phyloP scores from a whole-genome alignment of 2,797 vertebrate species.

The Cheirogaleus major region DNA sequence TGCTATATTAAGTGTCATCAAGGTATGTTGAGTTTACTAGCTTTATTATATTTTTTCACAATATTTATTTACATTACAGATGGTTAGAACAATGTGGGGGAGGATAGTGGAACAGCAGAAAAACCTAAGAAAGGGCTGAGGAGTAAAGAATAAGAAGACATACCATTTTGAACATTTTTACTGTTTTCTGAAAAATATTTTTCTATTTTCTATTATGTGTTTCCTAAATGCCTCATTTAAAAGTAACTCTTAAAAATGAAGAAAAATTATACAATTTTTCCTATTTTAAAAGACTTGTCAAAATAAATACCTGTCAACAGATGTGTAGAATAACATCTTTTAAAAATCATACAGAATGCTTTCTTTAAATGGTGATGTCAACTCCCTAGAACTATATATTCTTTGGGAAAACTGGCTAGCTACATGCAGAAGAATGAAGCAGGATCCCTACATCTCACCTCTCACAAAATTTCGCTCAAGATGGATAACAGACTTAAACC shows the following conservation, averaged over 20 bases:
- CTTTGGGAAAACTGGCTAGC: no score
- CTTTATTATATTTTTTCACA: not conserved
- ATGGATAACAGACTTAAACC: no score
- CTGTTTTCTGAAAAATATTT: not conserved
- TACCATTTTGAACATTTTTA: no score
- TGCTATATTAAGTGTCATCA: not conserved
- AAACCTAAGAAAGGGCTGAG: not conserved
- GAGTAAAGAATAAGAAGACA: constrained; percentile 7
- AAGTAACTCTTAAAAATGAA: constrained; percentile 63
- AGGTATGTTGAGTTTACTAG: not conserved
- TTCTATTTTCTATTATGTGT: not conserved
- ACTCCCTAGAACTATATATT: not conserved
- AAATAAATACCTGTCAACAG: constrained; percentile 74
- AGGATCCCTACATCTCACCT: no score
- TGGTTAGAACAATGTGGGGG: not conserved
- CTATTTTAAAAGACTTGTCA: constrained; percentile 63
- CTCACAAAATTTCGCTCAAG: no score
- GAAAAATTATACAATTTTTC: constrained; percentile 64
- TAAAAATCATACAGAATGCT: not conserved
- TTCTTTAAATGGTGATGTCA: constrained; percentile 78
- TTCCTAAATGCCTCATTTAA: constrained; percentile 38
- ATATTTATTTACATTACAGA: not conserved
- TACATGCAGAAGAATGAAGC: no score
- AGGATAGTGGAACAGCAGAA: not conserved
- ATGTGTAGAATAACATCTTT: constrained; percentile 75